These are phyloP conservation scores for Conger conger DNA, from an alignment of 2,113 vertebrate species.

Conservation along the genomic window DNA sequence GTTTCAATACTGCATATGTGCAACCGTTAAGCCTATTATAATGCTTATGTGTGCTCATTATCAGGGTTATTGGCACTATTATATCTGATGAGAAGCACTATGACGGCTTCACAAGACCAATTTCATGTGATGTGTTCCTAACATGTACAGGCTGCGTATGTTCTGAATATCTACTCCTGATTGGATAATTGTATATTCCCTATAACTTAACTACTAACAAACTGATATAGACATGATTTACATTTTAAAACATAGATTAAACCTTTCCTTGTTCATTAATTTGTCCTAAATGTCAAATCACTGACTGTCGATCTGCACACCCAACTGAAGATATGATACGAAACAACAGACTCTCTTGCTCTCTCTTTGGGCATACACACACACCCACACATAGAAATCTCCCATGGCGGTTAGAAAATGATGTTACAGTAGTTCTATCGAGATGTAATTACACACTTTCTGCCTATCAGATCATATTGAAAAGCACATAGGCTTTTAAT, in stretches of 20 bases:
- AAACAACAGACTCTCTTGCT: neutral
- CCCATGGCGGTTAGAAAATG: neutral
- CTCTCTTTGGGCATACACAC: too few relatives aligned
- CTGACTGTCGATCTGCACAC: neutral
- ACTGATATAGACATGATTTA: neutral
- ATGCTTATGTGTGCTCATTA: neutral
- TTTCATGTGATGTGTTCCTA: neutral
- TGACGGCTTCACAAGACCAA: neutral
- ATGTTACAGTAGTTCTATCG: neutral
- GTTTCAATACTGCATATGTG: neutral
- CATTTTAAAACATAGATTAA: constrained; percentile 1
- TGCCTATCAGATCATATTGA: neutral
- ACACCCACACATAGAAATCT: neutral
- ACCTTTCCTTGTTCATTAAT: constrained; percentile 1
- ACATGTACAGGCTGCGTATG: neutral
- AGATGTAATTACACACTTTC: neutral
- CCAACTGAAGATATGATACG: neutral
- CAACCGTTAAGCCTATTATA: neutral
- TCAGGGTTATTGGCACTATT: neutral
- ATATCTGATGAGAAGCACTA: neutral
- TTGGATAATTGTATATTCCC: neutral
- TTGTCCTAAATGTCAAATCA: constrained; percentile 36
- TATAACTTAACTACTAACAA: neutral
- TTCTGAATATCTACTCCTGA: neutral
- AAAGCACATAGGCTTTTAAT: neutral